Base-by-base conservation (phyloP, 92 coral and sea anemone genomes). In the Bergia puertoricense region DNA sequence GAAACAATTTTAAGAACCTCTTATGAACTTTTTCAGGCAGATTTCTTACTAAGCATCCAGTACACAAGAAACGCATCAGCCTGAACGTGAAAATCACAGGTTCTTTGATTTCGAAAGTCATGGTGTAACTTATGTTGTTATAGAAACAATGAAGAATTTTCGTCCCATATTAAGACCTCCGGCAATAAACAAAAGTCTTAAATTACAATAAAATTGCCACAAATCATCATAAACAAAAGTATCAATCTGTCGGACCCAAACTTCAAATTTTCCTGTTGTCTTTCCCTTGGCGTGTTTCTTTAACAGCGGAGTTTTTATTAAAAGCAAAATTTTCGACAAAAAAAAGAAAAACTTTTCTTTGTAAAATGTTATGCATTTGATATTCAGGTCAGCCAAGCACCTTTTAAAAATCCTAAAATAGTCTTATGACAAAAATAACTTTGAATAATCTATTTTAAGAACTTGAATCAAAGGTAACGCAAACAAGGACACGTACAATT, bases 391-490 rank as follows among this genome's bases (percentile, higher is more conserved):
- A 30, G 45, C 40, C 20, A 16, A 15, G 1, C 40, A 80, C 38
- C 44, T 30, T 54, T 30, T 30, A 30, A 30, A 8, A 43, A n/a
- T 23, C 23, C 68, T 9, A 51, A 4, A 22, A 23, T 11, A 51
- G 44, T 14, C 36, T 48, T 16, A 11, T 14, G 14, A 16, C 9
- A 71, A 84, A 84, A 84, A 84, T 84, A 84, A 9, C 46, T 56
- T 37, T 71, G 65, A 50, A 48, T 6, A 57, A 84, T 84, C n/a
- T 72, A 69, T 68, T 84, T 76, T 84, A 71, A 50, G 46, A 44
- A 71, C 67, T 69, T 84, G n/a, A 72, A 69, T 23, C 56, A 48
- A 73, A 84, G 43, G 22, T 5, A 23, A 66, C 8, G 41, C 41
- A 84, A 84, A 48, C 62, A 15, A 82, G 72, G 48, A 50, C 87